These are phyloP conservation scores for Drosophila sechellia DNA, from an alignment of 1,140 invertebrate species.

Conservation along the genomic window DNA sequence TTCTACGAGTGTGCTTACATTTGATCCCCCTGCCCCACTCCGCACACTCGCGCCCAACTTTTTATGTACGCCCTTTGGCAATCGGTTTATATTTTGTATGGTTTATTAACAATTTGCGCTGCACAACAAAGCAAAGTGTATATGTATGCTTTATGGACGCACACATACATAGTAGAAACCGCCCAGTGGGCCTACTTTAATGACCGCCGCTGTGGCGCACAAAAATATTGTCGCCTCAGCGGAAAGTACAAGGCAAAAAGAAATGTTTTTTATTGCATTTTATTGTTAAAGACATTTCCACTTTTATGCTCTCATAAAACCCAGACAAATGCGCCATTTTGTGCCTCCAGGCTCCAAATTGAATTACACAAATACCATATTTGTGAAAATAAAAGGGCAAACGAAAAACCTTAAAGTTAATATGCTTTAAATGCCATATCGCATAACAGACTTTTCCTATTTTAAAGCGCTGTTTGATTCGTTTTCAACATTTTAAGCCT, in stretches of 20 bases:
- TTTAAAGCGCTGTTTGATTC: too few species aligned
- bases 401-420: neutral
- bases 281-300: slow-evolving; percentile 55
- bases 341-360: neutral
- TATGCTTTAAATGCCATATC: neutral
- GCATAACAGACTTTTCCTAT: too few species aligned
- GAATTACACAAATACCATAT: slow-evolving; percentile 3
- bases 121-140: slow-evolving; percentile 36
- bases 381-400: neutral
- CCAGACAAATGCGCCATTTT: slow-evolving; percentile 24
- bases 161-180: neutral
- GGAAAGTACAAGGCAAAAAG: slow-evolving; percentile 19
- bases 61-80: slow-evolving; percentile 46
- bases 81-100: slow-evolving; percentile 69
- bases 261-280: slow-evolving; percentile 57
- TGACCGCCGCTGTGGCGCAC: slow-evolving; percentile 22
- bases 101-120: slow-evolving; percentile 69
- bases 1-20: slow-evolving; percentile 59
- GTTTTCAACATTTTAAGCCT: too few species aligned
- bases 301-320: slow-evolving; percentile 58
- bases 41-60: slow-evolving; percentile 27
- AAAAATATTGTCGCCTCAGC: slow-evolving; percentile 54
- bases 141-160: slow-evolving; percentile 41
- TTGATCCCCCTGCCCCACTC: slow-evolving; percentile 2
- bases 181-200: slow-evolving; percentile 29